Conservation (phyloP, 2,113 vertebrate species). For the Stegostoma tigrinum region DNA sequence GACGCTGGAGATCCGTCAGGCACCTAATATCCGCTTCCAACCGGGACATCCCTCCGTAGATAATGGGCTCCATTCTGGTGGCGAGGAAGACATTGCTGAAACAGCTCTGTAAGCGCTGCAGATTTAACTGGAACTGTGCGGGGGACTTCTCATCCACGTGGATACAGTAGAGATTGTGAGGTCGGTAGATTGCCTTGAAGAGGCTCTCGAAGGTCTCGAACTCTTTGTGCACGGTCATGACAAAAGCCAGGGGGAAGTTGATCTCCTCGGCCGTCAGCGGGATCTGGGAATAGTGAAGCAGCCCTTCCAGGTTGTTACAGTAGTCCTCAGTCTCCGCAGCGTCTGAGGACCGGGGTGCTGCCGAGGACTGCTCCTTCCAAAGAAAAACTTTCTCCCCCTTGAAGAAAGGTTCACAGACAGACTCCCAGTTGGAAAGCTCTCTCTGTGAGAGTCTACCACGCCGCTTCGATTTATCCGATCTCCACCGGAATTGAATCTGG, state of each 20-base stretch:
- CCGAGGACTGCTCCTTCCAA: not conserved
- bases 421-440: not conserved
- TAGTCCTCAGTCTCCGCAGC: not conserved
- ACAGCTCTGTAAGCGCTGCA: slow-evolving; percentile 45
- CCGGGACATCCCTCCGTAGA: slow-evolving; percentile 47
- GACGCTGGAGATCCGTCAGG: slow-evolving; percentile 45
- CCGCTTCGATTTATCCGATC: not conserved
- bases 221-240: slow-evolving; percentile 54
- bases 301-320: not conserved
- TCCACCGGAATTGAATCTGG: not conserved
- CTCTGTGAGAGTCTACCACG: too few species aligned
- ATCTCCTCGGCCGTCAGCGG: slow-evolving; percentile 47
- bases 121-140: slow-evolving; percentile 17
- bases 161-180: slow-evolving; percentile 58
- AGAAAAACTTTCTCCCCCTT: not conserved
- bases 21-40: slow-evolving; percentile 51
- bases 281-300: not conserved
- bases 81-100: slow-evolving; percentile 53
- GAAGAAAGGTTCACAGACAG: not conserved
- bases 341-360: too few species aligned
- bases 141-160: slow-evolving; percentile 54
- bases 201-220: slow-evolving; percentile 51
- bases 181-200: slow-evolving; percentile 53
- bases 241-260: slow-evolving; percentile 51
- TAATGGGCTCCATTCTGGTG: slow-evolving; percentile 46